Base-by-base conservation (phyloP, 2,888 invertebrate species). In the Thymelicus lineola region DNA sequence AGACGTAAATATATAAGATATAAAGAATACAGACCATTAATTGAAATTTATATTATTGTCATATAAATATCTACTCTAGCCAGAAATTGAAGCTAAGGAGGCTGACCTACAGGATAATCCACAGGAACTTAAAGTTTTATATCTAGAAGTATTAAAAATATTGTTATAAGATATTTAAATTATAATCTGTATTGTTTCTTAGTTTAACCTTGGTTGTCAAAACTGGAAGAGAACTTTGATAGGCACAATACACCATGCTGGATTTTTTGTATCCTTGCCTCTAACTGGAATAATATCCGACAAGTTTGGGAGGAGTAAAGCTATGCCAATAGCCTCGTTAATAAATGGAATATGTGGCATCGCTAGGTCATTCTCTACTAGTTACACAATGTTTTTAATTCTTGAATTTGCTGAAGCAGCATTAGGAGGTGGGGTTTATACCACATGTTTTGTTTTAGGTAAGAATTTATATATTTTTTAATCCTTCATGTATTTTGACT, bases 221-320 rank as follows among this genome's bases (percentile, higher is more conserved):
- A 86, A 94, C 76, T 96, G 96, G 96, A 95, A 95, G 82, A 82
- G 96, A 69, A 93, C 96, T 5, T 78, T 96, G 75, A 94, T 96
- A 38, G 96, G 96, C 7, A 95, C 96, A n/a, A 86, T 96, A 17
- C 95, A 95, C 78, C 95, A 95, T 77, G 80, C 95, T 67, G 96
- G 96, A 10, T 95, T 95, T 77, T 95, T 96, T 77, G 84, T 95
- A 71, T 95, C 95, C 6, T 86, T 96, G 72, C 95, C 95, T 3
- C 84, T 95, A 46, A 94, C 95, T 12, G 96, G 96, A 50, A 89
- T 94, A 61, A 80, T 96, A 61, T 96, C 96, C 10, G 96, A 96
- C 84, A 95, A 92, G 95, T 96, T 91, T 77, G 95, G 95, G 6
- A 90, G 95, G 63, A 89, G 93, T 71, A 89, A 89, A 46, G 88